Evolutionary conservation across 1,140 invertebrate species (phyloP).

Genomic region (Streblospio benedicti): DNA sequence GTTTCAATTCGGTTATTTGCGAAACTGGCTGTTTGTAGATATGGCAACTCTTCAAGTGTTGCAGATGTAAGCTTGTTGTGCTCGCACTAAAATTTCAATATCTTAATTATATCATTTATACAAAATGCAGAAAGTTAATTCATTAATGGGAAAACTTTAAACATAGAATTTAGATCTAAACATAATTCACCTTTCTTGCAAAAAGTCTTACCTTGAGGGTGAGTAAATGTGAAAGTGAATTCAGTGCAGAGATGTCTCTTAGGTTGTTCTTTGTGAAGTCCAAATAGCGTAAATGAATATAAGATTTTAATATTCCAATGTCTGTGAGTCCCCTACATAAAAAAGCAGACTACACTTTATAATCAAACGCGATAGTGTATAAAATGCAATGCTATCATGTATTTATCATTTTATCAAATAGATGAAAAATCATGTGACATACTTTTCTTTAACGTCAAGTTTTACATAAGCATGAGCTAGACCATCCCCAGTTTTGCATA

Average conservation of each 20-base stretch:
- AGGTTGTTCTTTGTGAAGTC: constrained; percentile 43
- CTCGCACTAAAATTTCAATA: no score
- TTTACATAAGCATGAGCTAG: constrained; percentile 44
- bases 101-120: no score
- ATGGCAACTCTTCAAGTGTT: constrained; percentile 42
- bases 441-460: constrained; percentile 44
- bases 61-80: constrained; percentile 38
- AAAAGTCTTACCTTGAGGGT: constrained; percentile 45
- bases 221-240: constrained; percentile 41
- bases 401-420: neutral
- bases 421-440: constrained; percentile 2
- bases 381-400: neutral
- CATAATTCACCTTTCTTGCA: no score
- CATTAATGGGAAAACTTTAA: no score
- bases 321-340: constrained; percentile 40
- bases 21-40: constrained; percentile 43
- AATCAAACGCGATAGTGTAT: neutral
- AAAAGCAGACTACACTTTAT: neutral
- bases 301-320: constrained; percentile 36
- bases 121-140: no score
- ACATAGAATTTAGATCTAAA: no score
- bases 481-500: constrained; percentile 47
- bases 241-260: constrained; percentile 40
- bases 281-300: constrained; percentile 44
- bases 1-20: constrained; percentile 41